phyloP scores from a whole-genome alignment of 2,113 vertebrate species.

The Alces alces region DNA sequence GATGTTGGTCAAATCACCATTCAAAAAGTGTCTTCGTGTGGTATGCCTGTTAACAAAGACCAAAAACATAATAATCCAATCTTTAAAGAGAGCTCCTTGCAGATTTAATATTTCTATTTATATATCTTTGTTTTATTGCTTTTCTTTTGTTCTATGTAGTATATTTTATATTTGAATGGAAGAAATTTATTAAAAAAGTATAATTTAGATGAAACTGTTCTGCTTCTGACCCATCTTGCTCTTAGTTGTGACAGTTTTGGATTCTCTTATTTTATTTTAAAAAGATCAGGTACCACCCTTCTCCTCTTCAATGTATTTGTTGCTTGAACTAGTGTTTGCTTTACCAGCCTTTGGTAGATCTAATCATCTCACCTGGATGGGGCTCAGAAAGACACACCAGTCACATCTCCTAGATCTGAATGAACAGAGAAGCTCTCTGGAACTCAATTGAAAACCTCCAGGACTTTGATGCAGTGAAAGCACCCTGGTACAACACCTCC shows the following conservation, averaged over 20 bases:
- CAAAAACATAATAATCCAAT: neutral
- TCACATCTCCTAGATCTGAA: neutral
- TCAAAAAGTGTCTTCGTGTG: neutral
- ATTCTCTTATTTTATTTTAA: neutral
- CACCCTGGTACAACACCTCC: neutral
- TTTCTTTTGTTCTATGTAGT: neutral
- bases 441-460: neutral
- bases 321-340: neutral
- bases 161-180: neutral
- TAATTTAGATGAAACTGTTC: neutral
- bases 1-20: neutral
- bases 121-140: neutral
- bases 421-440: neutral
- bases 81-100: neutral
- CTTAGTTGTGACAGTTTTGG: neutral
- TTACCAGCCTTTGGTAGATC: neutral
- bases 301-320: neutral
- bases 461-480: neutral
- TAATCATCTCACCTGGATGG: neutral
- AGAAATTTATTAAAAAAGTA: neutral
- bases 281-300: neutral
- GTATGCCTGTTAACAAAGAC: neutral
- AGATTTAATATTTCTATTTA: neutral
- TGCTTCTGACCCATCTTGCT: neutral
- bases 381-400: neutral